phyloP scores from a whole-genome alignment of 1,140 invertebrate species.

The Eufriesea mexicana region DNA sequence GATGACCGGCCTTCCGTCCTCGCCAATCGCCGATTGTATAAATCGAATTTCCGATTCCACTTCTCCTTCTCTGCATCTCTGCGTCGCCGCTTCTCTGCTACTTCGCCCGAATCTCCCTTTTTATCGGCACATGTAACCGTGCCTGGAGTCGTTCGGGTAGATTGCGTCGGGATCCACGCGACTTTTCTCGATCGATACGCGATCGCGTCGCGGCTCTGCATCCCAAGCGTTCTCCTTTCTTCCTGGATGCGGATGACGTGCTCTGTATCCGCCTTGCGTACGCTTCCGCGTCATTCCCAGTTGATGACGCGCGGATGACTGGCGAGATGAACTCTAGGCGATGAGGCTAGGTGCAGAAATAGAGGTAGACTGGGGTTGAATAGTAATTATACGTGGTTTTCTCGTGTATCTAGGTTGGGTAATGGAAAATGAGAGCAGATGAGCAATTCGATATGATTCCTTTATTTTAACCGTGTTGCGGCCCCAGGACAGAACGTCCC shows the following conservation, averaged over 20 bases:
- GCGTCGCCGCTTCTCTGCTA: background rate
- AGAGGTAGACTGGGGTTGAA: no score
- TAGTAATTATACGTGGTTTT: no score
- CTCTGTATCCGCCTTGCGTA: background rate
- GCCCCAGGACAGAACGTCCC: no score
- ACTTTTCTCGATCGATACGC: conserved; percentile 1
- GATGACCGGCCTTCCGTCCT: background rate
- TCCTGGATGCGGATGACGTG: background rate
- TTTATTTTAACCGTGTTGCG: no score
- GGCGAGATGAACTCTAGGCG: no score
- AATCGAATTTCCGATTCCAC: conserved; percentile 26
- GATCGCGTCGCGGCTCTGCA: background rate
- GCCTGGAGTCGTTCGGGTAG: conserved; percentile 11
- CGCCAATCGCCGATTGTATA: conserved; percentile 14
- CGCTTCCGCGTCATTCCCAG: no score
- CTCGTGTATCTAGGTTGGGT: no score
- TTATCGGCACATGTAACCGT: background rate
- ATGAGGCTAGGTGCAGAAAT: no score
- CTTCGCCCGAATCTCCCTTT: background rate
- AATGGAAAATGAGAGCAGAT: no score
- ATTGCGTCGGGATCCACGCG: conserved; percentile 19
- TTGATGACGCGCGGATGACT: background rate
- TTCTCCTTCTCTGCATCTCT: background rate
- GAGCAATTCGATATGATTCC: no score
- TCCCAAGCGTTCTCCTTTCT: background rate